Evolutionary conservation across 2,797 vertebrate species (phyloP).

Genomic region (Halcyon smyrnensis): DNA sequence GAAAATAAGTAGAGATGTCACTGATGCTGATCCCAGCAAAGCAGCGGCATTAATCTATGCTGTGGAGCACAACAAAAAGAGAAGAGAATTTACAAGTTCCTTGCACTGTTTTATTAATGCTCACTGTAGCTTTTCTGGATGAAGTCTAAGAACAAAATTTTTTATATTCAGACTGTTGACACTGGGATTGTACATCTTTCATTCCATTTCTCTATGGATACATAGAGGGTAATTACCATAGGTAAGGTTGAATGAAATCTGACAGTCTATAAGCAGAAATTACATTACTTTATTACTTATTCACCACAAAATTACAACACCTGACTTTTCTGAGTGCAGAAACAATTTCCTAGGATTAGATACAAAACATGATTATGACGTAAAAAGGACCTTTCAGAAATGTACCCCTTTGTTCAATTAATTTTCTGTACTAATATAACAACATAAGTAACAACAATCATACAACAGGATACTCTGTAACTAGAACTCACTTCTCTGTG

Average conservation of each 20-base stretch:
- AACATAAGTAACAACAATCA: not conserved
- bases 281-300: not conserved
- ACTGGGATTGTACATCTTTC: not conserved
- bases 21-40: not conserved
- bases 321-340: not conserved
- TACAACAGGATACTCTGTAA: not conserved
- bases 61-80: not conserved
- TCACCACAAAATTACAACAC: not conserved
- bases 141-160: not conserved
- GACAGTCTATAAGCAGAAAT: not conserved
- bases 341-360: not conserved
- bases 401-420: not conserved
- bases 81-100: not conserved
- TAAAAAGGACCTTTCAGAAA: not conserved
- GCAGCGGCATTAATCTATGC: not conserved
- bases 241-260: not conserved
- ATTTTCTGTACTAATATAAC: not conserved
- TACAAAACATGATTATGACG: not conserved
- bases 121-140: not conserved
- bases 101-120: not conserved
- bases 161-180: not conserved
- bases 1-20: not conserved
- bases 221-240: not conserved
- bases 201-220: not conserved
- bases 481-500: not conserved